Base-by-base conservation (phyloP, 2,888 invertebrate species). In the Azorinus chamasolen region DNA sequence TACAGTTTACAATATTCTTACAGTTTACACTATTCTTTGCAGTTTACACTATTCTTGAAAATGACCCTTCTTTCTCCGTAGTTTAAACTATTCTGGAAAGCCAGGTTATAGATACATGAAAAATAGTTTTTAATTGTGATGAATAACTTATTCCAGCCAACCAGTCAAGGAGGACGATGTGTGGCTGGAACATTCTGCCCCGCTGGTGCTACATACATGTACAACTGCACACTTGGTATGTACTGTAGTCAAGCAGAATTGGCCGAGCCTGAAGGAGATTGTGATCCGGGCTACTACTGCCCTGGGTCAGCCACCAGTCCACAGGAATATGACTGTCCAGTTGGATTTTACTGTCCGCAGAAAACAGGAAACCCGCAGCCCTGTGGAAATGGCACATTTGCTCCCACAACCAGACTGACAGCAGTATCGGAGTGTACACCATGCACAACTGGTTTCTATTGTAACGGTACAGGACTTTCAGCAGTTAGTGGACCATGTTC, bases 321-420 rank as follows among this genome's bases (percentile, higher is more conserved):
- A 18, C 79, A 80, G 37, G 84, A 90, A 63, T 43, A 81, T 12
- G 71, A 73, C 27, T 90, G 90, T 43, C 85, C 88, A 2, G 75
- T 85, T 0, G 91, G 91, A 41, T 84, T 88, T 58, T 91, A 84
- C 78, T 91, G 89, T 76, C 86, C 84, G 10, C 53, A 57, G 6
- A 89, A 89, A 43, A 90, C 86, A 41, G 87, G 85, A 27, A 55
- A 83, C 0, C 91, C 91, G 8, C 68, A 79, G 22, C 83, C 89
- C 6, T 92, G 92, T 70, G 72, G 88, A 10, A 92, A 91, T 58
- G 92, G 92, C 22, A 92, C 91, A 1, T 92, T 90, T 61, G 88
- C 87, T 14, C 84, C 88, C 0, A 71, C 74, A 0, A 65, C 63
- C 25, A 62, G 74, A 1, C 68, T 88, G 27, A 73, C 65, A 24